Evolutionary conservation across 2,888 invertebrate species (phyloP).

Genomic region (Pristionchus maxplancki): DNA sequence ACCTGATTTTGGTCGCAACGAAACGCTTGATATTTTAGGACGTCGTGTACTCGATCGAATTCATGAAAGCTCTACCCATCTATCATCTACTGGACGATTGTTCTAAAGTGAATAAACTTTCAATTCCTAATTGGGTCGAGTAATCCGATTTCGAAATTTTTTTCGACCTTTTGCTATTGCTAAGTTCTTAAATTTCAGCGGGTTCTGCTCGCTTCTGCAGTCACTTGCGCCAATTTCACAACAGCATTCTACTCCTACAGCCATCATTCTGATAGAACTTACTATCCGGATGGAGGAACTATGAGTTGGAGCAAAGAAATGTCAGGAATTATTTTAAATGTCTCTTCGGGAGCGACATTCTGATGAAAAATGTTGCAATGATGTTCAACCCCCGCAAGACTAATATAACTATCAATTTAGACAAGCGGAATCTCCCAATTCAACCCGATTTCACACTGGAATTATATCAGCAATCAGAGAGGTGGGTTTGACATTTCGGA

Average conservation of each 20-base stretch:
- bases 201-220: neutral
- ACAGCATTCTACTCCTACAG: neutral
- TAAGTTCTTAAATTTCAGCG: neutral
- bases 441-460: neutral
- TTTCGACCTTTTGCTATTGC: too few relatives aligned
- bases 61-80: neutral
- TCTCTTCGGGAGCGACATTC: neutral
- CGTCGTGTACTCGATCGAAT: neutral
- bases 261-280: neutral
- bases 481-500: neutral
- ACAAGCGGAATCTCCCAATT: neutral
- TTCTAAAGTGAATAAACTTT: neutral
- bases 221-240: neutral
- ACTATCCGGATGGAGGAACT: neutral
- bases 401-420: neutral
- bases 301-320: conserved; percentile 15
- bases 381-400: neutral
- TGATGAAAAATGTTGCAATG: neutral
- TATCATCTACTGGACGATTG: neutral
- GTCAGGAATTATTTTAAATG: neutral
- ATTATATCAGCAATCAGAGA: neutral
- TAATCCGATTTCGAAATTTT: too few relatives aligned
- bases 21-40: neutral
- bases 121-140: neutral
- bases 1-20: too few relatives aligned